phyloP scores from a whole-genome alignment of 37 sponge, comb jelly and placozoan genomes.

The Eunapius fragilis region DNA sequence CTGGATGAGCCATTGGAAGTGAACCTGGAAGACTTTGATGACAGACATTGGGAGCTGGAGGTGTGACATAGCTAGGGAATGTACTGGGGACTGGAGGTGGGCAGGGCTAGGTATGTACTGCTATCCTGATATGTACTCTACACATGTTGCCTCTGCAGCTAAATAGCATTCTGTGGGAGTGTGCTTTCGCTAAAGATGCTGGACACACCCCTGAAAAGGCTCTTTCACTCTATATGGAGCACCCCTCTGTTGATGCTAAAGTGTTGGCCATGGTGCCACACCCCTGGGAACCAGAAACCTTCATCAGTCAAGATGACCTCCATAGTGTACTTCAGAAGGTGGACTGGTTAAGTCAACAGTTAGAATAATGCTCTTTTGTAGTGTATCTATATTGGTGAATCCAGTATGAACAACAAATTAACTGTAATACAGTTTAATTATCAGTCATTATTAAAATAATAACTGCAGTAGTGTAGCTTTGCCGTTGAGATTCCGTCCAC shows the following conservation, averaged over 20 bases:
- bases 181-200: not conserved
- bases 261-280: not conserved
- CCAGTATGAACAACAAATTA: no score
- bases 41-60: not conserved
- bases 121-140: no score
- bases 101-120: no score
- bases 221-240: not conserved
- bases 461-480: no score
- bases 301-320: not conserved
- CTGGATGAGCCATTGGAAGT: not conserved
- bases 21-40: not conserved
- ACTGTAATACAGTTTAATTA: no score
- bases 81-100: not conserved
- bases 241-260: not conserved
- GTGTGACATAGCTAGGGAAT: not conserved
- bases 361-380: no score
- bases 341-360: slow-evolving; percentile 1
- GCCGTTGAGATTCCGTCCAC: no score
- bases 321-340: not conserved
- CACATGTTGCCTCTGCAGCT: not conserved
- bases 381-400: no score
- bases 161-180: not conserved
- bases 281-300: not conserved
- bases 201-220: not conserved
- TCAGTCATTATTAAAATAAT: no score